Percentiles rank a stretch among this genome's conserved stretches.
These are phyloP conservation scores for Xestia xanthographa DNA, from an alignment of 2,888 invertebrate species.

Conservation along the genomic window DNA sequence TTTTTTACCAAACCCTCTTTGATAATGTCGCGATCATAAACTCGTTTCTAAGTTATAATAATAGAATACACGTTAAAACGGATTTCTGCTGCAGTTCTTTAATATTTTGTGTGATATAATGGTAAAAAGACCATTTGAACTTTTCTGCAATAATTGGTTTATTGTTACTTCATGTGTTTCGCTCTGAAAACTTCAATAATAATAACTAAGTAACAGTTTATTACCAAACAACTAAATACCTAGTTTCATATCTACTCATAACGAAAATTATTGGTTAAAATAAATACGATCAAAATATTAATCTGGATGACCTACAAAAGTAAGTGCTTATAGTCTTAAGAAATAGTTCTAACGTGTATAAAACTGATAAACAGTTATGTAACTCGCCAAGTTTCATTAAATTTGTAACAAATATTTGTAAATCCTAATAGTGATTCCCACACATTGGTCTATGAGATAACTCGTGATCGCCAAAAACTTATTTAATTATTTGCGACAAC, in stretches of 20 bases:
- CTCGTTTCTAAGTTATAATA: slow-evolving; percentile 28
- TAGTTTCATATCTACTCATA: background rate
- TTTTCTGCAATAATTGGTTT: slow-evolving; percentile 29
- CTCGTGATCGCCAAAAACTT: slow-evolving; percentile 44
- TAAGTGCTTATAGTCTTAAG: background rate
- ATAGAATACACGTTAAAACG: slow-evolving; percentile 3
- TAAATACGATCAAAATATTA: background rate
- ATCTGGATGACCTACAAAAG: slow-evolving; percentile 16
- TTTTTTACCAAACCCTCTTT: slow-evolving; percentile 37
- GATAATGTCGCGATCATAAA: slow-evolving; percentile 28
- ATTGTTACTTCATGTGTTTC: slow-evolving; percentile 35
- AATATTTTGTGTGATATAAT: slow-evolving; percentile 18
- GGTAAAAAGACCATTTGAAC: slow-evolving; percentile 24
- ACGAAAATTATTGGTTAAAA: background rate
- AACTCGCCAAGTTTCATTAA: slow-evolving; percentile 49
- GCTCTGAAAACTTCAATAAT: slow-evolving; percentile 47
- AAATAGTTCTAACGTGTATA: slow-evolving; percentile 32
- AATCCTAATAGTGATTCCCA: slow-evolving; percentile 49
- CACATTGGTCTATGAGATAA: slow-evolving; percentile 55
- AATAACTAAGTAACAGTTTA: slow-evolving; percentile 14
- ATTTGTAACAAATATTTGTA: slow-evolving; percentile 58
- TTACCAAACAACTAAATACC: slow-evolving; percentile 15
- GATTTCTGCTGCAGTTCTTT: slow-evolving; percentile 13
- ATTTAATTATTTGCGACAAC: slow-evolving; percentile 51
- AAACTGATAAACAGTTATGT: slow-evolving; percentile 50